These are phyloP conservation scores for Drosophila emarginata DNA, from an alignment of 2,888 invertebrate genomes.

Conservation along the genomic window DNA sequence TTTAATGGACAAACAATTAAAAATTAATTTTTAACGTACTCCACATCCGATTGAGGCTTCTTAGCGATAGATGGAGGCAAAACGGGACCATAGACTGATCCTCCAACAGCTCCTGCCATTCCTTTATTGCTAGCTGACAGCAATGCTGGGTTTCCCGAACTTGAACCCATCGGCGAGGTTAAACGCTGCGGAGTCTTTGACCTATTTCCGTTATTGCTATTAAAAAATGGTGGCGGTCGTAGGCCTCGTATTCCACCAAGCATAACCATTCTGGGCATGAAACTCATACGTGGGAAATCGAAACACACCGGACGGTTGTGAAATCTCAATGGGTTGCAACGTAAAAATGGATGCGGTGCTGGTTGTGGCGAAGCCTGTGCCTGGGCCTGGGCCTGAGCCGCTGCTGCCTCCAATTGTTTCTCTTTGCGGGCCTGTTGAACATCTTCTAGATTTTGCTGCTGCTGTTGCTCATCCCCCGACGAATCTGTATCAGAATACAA, in stretches of 20 bases:
- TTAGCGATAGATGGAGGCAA: conserved; percentile 35
- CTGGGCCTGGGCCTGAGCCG: conserved; percentile 43
- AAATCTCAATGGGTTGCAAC: conserved; percentile 51
- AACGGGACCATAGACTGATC: conserved; percentile 41
- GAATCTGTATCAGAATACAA: conserved; percentile 67
- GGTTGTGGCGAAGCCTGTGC: conserved; percentile 22
- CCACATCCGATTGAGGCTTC: conserved; percentile 41
- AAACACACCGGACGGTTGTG: conserved; percentile 59
- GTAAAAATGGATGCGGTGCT: conserved; percentile 39
- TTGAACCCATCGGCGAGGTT: conserved; percentile 20
- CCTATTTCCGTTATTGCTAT: conserved; percentile 14
- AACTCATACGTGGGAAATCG: conserved; percentile 58
- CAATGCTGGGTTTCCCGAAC: conserved; percentile 20
- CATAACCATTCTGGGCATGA: conserved; percentile 63
- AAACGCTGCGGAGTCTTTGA: conserved; percentile 28
- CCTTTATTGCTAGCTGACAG: background rate
- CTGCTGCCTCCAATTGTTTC: conserved; percentile 65
- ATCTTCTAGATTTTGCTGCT: conserved; percentile 49
- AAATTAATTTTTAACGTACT: conserved; percentile 37
- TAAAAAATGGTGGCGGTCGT: conserved; percentile 60
- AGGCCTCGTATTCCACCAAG: conserved; percentile 61
- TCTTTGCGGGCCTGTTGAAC: conserved; percentile 66
- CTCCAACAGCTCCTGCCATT: background rate
- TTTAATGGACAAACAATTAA: background rate
- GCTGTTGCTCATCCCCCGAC: conserved; percentile 50